phyloP scores from a whole-genome alignment of 2,113 vertebrate genomes.

The Gobius niger region DNA sequence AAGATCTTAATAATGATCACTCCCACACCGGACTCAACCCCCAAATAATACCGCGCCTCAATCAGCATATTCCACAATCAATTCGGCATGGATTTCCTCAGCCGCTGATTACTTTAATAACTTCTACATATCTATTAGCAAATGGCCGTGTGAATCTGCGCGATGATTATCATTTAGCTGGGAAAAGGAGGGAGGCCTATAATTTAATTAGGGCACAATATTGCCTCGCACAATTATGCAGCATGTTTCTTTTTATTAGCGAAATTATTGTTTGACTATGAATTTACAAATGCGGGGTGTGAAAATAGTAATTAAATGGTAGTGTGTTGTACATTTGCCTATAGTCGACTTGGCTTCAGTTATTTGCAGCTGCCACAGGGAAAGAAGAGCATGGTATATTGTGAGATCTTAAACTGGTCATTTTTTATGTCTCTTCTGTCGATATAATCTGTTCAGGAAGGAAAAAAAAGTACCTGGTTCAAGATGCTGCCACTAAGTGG shows the following conservation, averaged over 20 bases:
- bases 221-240: conserved; percentile 46
- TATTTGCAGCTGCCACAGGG: no score
- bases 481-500: no score
- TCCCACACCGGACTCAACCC: conserved; percentile 69
- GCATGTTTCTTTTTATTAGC: conserved; percentile 54
- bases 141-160: conserved; percentile 61
- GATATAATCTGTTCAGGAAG: no score
- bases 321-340: conserved; percentile 15
- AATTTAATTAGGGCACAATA: conserved; percentile 61
- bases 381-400: no score
- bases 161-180: conserved; percentile 63
- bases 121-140: conserved; percentile 69
- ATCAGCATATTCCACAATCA: conserved; percentile 75
- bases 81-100: conserved; percentile 69
- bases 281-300: conserved; percentile 5
- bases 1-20: conserved; percentile 69
- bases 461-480: no score
- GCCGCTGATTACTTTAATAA: conserved; percentile 73
- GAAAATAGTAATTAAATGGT: conserved; percentile 32
- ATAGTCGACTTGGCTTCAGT: no score
- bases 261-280: conserved; percentile 47
- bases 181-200: conserved; percentile 43
- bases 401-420: no score
- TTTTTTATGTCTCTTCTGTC: no score
- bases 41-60: conserved; percentile 67